Evolutionary conservation across 2,888 invertebrate species (phyloP).

Genomic region (Brenthis daphne): DNA sequence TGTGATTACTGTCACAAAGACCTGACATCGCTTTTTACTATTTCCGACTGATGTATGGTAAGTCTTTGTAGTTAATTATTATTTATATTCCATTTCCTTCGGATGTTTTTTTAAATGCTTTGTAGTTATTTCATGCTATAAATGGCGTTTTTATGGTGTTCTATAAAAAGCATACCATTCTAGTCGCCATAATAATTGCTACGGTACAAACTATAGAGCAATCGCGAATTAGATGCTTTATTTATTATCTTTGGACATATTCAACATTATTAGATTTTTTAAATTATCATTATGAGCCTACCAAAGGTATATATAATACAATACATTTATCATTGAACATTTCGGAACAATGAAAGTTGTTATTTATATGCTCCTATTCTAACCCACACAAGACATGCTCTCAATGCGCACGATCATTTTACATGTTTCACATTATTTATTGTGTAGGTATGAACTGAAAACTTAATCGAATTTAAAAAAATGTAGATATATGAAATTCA

Average conservation of each 20-base stretch:
- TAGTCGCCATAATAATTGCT: no score
- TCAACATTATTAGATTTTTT: no score
- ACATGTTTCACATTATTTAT: constrained; percentile 61
- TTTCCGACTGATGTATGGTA: constrained; percentile 70
- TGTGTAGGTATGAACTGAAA: constrained; percentile 4
- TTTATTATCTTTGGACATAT: not conserved
- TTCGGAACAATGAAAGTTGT: constrained; percentile 64
- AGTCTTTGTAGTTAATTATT: constrained; percentile 35
- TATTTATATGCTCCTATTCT: constrained; percentile 66
- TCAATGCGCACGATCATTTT: constrained; percentile 63
- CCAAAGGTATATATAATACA: constrained; percentile 49
- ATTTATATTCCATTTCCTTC: constrained; percentile 26
- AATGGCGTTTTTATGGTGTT: not conserved
- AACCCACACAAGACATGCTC: constrained; percentile 65
- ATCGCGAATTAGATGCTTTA: not conserved
- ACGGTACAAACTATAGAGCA: no score
- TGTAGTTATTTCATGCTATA: not conserved
- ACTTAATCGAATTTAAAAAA: no score
- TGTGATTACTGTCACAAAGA: constrained; percentile 69
- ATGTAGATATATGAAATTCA: not conserved
- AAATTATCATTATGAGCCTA: no score
- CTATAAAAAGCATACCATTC: not conserved
- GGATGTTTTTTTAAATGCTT: constrained; percentile 16
- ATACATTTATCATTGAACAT: constrained; percentile 65
- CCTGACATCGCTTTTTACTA: constrained; percentile 71